Evolutionary conservation across 1,140 invertebrate species (phyloP).

Genomic region (Drosophila grimshawi): DNA sequence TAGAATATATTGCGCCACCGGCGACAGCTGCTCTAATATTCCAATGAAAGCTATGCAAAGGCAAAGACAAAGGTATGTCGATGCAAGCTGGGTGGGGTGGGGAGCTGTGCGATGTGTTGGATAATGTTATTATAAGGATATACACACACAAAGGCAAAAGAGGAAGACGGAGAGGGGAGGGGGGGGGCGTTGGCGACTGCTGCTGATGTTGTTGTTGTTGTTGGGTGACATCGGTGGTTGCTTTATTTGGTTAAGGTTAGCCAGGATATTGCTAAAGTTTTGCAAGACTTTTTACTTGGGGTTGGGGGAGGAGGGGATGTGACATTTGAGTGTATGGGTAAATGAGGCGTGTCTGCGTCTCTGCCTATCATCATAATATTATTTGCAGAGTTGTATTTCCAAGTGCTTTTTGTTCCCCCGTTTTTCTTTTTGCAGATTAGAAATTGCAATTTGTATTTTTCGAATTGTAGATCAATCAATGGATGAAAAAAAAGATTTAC

Average conservation of each 20-base stretch:
- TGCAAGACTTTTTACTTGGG: slow-evolving; percentile 3
- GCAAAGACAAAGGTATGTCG: not conserved
- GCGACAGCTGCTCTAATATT: slow-evolving; percentile 49
- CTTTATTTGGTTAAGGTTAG: slow-evolving; percentile 55
- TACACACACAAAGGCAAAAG: not conserved
- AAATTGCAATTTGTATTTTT: slow-evolving; percentile 1
- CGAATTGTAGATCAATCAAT: slow-evolving; percentile 13
- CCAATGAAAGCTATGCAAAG: not conserved
- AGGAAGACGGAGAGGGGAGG: not conserved
- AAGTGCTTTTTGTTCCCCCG: not conserved
- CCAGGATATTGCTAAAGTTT: slow-evolving; percentile 55
- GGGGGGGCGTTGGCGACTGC: not conserved
- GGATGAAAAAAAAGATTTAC: slow-evolving; percentile 1
- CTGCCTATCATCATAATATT: not conserved
- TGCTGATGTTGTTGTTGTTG: slow-evolving; percentile 16
- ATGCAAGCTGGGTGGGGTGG: not conserved
- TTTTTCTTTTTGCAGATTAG: not conserved
- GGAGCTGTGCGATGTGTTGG: not conserved
- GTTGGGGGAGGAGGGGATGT: not conserved
- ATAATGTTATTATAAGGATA: slow-evolving; percentile 25
- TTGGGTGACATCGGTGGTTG: slow-evolving; percentile 51
- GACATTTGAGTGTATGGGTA: not conserved
- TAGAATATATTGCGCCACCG: slow-evolving; percentile 34
- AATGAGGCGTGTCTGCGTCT: not conserved
- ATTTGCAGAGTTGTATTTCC: not conserved